Evolutionary conservation across 2,113 vertebrate genomes (phyloP).

Genomic region (Polyodon spathula): DNA sequence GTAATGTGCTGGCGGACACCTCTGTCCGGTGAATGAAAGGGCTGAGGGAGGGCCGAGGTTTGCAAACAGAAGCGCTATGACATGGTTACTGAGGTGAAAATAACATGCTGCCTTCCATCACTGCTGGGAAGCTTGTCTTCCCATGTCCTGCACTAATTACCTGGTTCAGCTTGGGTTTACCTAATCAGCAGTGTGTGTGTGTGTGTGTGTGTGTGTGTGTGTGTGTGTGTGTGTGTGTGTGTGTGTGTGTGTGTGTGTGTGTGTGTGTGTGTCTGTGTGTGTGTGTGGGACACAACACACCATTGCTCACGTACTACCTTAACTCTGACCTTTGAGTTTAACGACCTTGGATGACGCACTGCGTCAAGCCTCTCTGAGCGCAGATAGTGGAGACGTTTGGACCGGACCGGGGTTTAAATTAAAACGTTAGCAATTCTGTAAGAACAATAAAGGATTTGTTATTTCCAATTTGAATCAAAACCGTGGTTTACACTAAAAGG

Average conservation of each 20-base stretch:
- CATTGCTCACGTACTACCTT: too few species aligned
- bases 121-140: background rate
- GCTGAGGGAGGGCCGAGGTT: slow-evolving; percentile 36
- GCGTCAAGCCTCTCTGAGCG: too few species aligned
- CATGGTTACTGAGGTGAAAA: background rate
- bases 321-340: too few species aligned
- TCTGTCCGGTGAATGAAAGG: background rate
- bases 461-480: too few species aligned
- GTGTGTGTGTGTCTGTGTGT: slow-evolving; percentile 18
- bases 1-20: slow-evolving; percentile 13
- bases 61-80: background rate
- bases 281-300: slow-evolving; percentile 10
- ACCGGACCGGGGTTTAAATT: too few species aligned
- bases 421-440: too few species aligned
- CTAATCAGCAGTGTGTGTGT: slow-evolving; percentile 5
- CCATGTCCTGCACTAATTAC: background rate
- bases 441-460: too few species aligned
- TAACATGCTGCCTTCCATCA: background rate
- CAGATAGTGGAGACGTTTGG: too few species aligned
- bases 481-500: too few species aligned
- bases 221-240: slow-evolving; percentile 18
- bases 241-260: slow-evolving; percentile 11
- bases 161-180: background rate
- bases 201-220: slow-evolving; percentile 24
- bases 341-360: too few species aligned